phyloP scores from a whole-genome alignment of 2,888 invertebrate species.

The Notodonta dromedarius region DNA sequence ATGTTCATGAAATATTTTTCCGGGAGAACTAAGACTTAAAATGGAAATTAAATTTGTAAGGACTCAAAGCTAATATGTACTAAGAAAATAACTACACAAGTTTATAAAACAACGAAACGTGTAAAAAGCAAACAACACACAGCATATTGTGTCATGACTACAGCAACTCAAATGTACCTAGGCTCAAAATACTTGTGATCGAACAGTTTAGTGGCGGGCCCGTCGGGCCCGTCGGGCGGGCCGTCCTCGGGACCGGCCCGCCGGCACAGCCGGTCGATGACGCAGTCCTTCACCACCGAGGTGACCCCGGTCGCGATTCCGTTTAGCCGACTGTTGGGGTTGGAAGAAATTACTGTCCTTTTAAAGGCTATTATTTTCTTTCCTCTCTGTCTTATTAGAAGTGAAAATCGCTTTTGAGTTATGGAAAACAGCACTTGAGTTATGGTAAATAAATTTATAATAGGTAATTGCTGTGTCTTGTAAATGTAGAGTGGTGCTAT shows the following conservation, averaged over 20 bases:
- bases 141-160: conserved; percentile 52
- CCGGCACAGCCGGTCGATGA: conserved; percentile 85
- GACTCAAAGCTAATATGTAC: too few relatives aligned
- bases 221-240: conserved; percentile 58
- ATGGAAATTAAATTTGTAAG: too few relatives aligned
- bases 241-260: conserved; percentile 70
- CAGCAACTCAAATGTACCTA: conserved; percentile 84
- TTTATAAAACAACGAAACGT: conserved; percentile 33
- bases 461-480: too few relatives aligned
- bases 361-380: too few relatives aligned
- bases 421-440: too few relatives aligned
- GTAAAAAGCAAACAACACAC: conserved; percentile 40
- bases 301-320: conserved; percentile 89
- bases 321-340: conserved; percentile 84
- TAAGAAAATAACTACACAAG: conserved; percentile 6
- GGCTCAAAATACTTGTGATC: conserved; percentile 87
- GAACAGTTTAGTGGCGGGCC: conserved; percentile 79
- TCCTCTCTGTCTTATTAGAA: too few relatives aligned
- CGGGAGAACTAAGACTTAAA: too few relatives aligned
- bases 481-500: too few relatives aligned
- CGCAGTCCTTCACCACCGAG: conserved; percentile 87
- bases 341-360: not conserved
- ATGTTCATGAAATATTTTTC: too few relatives aligned
- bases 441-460: too few relatives aligned
- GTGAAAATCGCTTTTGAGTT: too few relatives aligned